A percentile compares a stretch with the other conserved stretches of the same genome.
phyloP scores from a whole-genome alignment of 1,140 invertebrate genomes.

The Coptotermes formosanus region DNA sequence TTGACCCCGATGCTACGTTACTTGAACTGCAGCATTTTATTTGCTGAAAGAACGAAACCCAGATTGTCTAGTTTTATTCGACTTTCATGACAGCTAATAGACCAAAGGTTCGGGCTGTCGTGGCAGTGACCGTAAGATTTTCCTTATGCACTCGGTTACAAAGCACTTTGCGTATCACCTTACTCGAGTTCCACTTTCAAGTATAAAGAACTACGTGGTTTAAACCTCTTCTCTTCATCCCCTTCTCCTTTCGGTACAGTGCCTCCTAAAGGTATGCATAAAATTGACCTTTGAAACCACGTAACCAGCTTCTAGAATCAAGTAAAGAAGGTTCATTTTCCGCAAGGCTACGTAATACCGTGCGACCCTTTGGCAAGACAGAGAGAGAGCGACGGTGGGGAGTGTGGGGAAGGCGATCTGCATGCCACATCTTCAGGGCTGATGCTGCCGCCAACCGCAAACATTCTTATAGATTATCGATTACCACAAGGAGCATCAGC shows the following conservation, averaged over 20 bases:
- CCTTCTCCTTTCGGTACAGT: not conserved
- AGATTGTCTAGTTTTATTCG: too few species aligned
- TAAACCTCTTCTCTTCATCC: not conserved
- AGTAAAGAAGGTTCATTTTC: conserved; percentile 27
- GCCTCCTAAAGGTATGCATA: not conserved
- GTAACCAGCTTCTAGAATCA: conserved; percentile 15
- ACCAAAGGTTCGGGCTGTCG: too few species aligned
- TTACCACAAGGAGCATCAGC: not conserved
- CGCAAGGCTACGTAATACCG: not conserved
- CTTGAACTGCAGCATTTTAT: too few species aligned
- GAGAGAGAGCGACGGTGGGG: not conserved
- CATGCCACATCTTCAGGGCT: conserved; percentile 15
- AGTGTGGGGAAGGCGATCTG: not conserved
- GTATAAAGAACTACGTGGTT: not conserved
- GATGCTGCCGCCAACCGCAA: conserved; percentile 3
- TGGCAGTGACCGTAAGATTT: too few species aligned
- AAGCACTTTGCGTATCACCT: not conserved
- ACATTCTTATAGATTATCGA: conserved; percentile 28
- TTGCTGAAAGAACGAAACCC: too few species aligned
- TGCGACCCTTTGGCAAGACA: not conserved
- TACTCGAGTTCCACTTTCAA: not conserved
- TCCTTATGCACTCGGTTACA: not conserved
- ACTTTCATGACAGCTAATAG: too few species aligned
- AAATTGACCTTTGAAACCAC: conserved; percentile 28
- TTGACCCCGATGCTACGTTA: too few species aligned